phyloP scores from a whole-genome alignment of 2,113 vertebrate species.

The Pogonocichla stellata region DNA sequence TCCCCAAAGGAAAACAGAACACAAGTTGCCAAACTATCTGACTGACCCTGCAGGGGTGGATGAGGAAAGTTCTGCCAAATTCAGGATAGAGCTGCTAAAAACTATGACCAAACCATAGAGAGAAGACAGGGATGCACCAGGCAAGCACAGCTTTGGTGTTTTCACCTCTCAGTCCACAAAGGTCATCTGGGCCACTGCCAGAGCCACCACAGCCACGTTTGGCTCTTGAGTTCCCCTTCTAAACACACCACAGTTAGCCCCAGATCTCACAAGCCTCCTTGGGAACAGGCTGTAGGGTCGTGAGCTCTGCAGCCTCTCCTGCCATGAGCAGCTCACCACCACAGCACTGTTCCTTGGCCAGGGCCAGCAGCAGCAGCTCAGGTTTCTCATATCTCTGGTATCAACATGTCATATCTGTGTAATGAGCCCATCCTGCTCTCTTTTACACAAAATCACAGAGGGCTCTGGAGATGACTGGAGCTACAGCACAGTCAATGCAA shows the following conservation, averaged over 20 bases:
- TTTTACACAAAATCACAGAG: background rate
- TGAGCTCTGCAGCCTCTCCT: background rate
- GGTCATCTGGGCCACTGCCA: background rate
- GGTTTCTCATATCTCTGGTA: background rate
- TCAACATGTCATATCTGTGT: background rate
- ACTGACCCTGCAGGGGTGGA: background rate
- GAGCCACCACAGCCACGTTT: background rate
- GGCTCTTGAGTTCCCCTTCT: background rate
- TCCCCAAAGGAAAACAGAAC: background rate
- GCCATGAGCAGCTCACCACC: background rate
- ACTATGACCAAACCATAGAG: background rate
- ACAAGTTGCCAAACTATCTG: fast-evolving
- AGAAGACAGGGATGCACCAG: background rate
- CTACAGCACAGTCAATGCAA: background rate
- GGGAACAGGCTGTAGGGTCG: background rate
- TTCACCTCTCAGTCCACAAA: background rate
- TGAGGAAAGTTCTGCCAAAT: background rate
- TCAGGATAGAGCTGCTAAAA: background rate
- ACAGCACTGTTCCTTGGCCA: fast-evolving
- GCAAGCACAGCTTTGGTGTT: background rate
- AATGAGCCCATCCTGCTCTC: background rate
- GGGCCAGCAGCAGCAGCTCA: background rate
- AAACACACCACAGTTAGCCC: background rate
- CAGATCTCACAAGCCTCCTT: background rate
- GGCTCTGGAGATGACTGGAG: background rate